Evolutionary conservation across 2,888 invertebrate genomes (phyloP).

Genomic region (Protophormia terraenovae): DNA sequence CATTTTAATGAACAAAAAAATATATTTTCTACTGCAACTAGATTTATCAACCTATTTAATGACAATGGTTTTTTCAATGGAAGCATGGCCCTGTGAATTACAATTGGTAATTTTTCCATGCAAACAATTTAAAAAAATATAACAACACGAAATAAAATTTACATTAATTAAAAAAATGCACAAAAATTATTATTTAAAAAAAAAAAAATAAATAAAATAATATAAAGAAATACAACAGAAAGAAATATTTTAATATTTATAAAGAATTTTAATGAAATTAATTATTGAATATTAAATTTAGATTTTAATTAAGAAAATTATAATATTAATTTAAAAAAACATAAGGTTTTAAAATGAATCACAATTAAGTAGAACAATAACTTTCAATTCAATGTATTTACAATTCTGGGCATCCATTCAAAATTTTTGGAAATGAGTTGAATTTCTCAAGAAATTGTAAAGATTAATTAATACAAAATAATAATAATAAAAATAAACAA

Average conservation of each 20-base stretch:
- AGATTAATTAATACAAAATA: too few species aligned
- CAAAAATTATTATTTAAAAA: background rate
- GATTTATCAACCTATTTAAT: background rate
- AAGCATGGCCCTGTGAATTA: conserved; percentile 5
- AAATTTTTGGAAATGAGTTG: too few species aligned
- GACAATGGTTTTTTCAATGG: background rate
- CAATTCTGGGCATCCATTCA: too few species aligned
- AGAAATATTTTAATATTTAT: conserved; percentile 34
- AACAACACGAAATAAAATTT: conserved; percentile 42
- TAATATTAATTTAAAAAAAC: background rate
- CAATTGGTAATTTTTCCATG: background rate
- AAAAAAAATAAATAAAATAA: background rate
- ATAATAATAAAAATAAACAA: too few species aligned
- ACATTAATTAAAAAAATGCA: conserved; percentile 15
- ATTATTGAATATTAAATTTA: background rate
- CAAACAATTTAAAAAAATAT: conserved; percentile 40
- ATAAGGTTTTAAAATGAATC: background rate
- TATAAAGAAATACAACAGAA: background rate
- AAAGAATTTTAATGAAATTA: conserved; percentile 7
- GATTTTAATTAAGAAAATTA: background rate
- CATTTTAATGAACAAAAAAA: too few species aligned
- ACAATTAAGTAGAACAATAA: too few species aligned
- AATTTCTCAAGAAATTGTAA: too few species aligned
- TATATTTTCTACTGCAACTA: background rate
- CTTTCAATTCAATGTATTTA: too few species aligned